Evolutionary conservation across 2,888 invertebrate species (phyloP).

Genomic region (Agrotis clavis): DNA sequence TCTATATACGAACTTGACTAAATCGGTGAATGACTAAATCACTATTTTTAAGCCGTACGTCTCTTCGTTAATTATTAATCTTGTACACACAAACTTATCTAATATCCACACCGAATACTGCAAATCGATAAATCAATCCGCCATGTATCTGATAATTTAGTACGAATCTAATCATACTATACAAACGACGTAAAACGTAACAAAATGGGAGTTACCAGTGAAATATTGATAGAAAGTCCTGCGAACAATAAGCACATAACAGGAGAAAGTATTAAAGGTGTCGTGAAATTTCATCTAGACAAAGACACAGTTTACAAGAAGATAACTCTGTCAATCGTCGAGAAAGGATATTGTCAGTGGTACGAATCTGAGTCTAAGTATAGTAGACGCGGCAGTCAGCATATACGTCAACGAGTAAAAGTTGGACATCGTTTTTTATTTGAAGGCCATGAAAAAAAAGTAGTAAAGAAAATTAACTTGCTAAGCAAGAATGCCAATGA

Average conservation of each 20-base stretch:
- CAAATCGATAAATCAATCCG: background rate
- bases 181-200: slow-evolving; percentile 14
- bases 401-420: slow-evolving; percentile 7
- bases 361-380: background rate
- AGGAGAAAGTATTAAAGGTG: slow-evolving; percentile 62
- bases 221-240: slow-evolving; percentile 63
- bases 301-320: slow-evolving; percentile 59
- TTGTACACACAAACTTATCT: slow-evolving; percentile 8
- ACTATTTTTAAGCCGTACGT: too few species aligned
- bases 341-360: slow-evolving; percentile 64
- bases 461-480: slow-evolving; percentile 33
- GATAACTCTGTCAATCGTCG: slow-evolving; percentile 62
- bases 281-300: slow-evolving; percentile 64
- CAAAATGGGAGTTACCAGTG: slow-evolving; percentile 66
- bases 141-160: slow-evolving; percentile 13
- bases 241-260: slow-evolving; percentile 54
- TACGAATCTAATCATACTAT: background rate
- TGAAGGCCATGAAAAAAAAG: slow-evolving; percentile 39
- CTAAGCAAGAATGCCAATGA: slow-evolving; percentile 1
- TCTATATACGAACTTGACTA: too few species aligned
- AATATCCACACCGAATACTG: slow-evolving; percentile 10
- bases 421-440: slow-evolving; percentile 11
- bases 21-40: too few species aligned
- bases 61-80: background rate
- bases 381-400: background rate